A percentile compares a stretch with the other conserved stretches of the same genome.
Conservation (phyloP, 2,113 vertebrate species). For the Ondatra zibethicus region DNA sequence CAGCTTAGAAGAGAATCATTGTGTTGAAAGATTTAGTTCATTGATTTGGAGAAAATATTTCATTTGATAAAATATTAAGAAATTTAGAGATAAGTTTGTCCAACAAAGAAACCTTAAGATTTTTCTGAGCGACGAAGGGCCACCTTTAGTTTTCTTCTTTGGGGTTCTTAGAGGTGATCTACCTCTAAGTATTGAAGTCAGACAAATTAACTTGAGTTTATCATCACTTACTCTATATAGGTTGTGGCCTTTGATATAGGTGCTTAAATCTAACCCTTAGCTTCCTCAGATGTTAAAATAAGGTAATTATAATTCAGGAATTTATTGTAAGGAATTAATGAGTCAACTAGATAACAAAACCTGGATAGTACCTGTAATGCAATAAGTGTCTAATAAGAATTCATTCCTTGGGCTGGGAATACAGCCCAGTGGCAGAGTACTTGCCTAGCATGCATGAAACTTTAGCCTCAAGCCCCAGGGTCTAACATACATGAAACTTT, state of each 20-base stretch:
- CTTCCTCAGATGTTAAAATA: background rate
- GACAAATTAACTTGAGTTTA: background rate
- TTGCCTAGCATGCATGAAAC: background rate
- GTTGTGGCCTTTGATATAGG: background rate
- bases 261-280: background rate
- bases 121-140: background rate
- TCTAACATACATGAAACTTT: background rate
- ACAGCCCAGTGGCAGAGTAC: background rate
- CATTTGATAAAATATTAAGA: constrained; percentile 1
- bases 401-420: background rate
- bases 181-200: background rate
- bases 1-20: background rate
- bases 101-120: background rate
- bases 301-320: background rate
- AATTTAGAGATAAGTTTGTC: constrained; percentile 9
- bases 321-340: background rate
- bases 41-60: constrained; percentile 4
- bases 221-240: background rate
- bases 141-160: background rate
- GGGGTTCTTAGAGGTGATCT: background rate
- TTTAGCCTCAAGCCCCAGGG: background rate
- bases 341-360: background rate
- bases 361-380: background rate
- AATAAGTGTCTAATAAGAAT: constrained; percentile 11
- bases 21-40: constrained; percentile 9